Evolutionary conservation across 2,888 invertebrate species (phyloP).

Genomic region (Leptodirus hochenwartii): DNA sequence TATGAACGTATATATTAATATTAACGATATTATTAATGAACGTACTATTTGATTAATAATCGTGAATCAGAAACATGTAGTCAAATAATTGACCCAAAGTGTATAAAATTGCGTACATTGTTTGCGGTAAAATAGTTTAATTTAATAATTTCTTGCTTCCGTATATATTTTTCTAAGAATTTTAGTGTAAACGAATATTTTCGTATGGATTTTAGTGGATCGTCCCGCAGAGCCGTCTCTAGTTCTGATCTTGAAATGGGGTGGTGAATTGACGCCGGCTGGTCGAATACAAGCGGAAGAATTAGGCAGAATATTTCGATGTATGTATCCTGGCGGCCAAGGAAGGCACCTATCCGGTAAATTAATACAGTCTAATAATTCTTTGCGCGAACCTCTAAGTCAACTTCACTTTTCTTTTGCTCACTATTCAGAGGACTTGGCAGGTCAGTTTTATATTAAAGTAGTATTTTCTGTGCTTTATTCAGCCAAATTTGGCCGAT

Average conservation of each 20-base stretch:
- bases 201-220: slow-evolving; percentile 43
- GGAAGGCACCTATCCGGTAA: slow-evolving; percentile 68
- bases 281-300: slow-evolving; percentile 96
- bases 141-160: too few relatives aligned
- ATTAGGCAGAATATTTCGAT: slow-evolving; percentile 92
- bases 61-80: too few relatives aligned
- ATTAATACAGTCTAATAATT: slow-evolving; percentile 30
- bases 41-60: too few relatives aligned
- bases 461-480: slow-evolving; percentile 12
- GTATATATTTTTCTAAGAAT: too few relatives aligned
- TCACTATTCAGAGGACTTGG: too few relatives aligned
- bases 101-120: too few relatives aligned
- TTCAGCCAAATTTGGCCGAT: too few relatives aligned
- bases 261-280: slow-evolving; percentile 95
- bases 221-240: slow-evolving; percentile 81
- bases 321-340: slow-evolving; percentile 98
- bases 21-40: too few relatives aligned
- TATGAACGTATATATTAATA: too few relatives aligned
- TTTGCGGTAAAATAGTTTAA: too few relatives aligned
- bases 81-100: too few relatives aligned
- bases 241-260: slow-evolving; percentile 97
- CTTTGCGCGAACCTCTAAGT: slow-evolving; percentile 2
- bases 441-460: slow-evolving; percentile 12
- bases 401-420: slow-evolving; percentile 1
- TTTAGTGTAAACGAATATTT: too few relatives aligned